These are phyloP conservation scores for Panagrolaimus sp. DNA, from an alignment of 1,140 invertebrate species.

Conservation along the genomic window DNA sequence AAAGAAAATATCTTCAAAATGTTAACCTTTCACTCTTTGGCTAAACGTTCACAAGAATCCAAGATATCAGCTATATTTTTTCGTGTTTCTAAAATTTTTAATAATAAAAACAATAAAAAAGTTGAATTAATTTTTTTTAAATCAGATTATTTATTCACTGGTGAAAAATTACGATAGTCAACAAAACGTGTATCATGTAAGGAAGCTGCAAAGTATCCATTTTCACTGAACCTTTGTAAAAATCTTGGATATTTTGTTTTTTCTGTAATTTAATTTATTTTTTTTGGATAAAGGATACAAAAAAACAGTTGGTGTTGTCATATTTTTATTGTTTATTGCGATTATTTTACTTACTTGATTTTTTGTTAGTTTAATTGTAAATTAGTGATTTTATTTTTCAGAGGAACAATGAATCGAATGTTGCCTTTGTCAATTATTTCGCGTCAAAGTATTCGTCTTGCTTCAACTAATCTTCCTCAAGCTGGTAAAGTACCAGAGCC, in stretches of 20 bases:
- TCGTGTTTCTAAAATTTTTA: too few relatives aligned
- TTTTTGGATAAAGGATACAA: background rate
- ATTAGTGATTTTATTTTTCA: background rate
- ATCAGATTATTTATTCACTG: too few relatives aligned
- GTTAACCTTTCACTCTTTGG: too few relatives aligned
- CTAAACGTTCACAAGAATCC: too few relatives aligned
- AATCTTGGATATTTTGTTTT: background rate
- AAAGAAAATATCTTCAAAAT: too few relatives aligned
- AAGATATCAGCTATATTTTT: too few relatives aligned
- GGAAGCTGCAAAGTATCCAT: slow-evolving; percentile 87
- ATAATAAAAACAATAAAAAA: too few relatives aligned
- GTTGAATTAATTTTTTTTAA: too few relatives aligned
- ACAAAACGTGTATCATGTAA: slow-evolving; percentile 84
- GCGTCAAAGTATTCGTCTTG: background rate
- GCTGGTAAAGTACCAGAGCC: slow-evolving; percentile 22
- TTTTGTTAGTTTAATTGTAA: background rate
- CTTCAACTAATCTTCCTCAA: background rate
- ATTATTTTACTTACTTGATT: background rate
- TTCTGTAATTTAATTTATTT: background rate
- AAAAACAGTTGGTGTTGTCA: background rate
- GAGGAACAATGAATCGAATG: background rate
- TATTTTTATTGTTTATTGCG: background rate
- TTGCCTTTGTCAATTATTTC: slow-evolving; percentile 1
- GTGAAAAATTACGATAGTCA: slow-evolving; percentile 75
- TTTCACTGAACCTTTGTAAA: slow-evolving; percentile 69